Evolutionary conservation across 2,888 invertebrate species (phyloP).

Genomic region (Ectobius pallidus): DNA sequence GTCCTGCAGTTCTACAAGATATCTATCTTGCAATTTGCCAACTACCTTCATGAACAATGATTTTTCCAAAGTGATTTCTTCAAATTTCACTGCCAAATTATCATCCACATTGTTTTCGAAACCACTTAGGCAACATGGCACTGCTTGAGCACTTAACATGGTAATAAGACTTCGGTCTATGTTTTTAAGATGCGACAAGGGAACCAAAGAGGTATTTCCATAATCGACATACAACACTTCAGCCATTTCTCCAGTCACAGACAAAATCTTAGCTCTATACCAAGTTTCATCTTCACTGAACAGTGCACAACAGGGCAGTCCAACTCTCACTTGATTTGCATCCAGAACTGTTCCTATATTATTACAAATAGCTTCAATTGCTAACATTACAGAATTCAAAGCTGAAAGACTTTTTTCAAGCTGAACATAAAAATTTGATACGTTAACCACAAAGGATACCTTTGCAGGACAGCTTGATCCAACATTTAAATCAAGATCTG

Average conservation of each 20-base stretch:
- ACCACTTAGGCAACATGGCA: conserved; percentile 76
- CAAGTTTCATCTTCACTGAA: conserved; percentile 83
- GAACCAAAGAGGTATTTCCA: conserved; percentile 88
- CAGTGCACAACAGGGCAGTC: conserved; percentile 77
- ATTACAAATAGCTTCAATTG: conserved; percentile 66
- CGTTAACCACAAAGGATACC: conserved; percentile 72
- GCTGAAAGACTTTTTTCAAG: conserved; percentile 64
- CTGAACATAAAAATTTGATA: conserved; percentile 76
- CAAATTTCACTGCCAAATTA: conserved; percentile 66
- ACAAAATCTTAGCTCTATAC: conserved; percentile 84
- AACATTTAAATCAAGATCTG: neutral
- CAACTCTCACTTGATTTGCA: conserved; percentile 59
- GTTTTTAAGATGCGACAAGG: conserved; percentile 62
- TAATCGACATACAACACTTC: conserved; percentile 90
- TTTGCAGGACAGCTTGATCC: conserved; percentile 51
- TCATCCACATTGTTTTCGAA: conserved; percentile 56
- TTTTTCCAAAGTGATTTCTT: conserved; percentile 71
- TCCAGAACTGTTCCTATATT: conserved; percentile 54
- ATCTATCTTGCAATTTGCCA: conserved; percentile 60
- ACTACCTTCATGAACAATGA: conserved; percentile 64
- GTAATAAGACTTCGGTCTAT: conserved; percentile 69
- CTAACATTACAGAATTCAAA: conserved; percentile 70
- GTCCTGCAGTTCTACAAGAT: conserved; percentile 68
- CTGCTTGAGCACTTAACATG: conserved; percentile 72
- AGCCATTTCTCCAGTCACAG: conserved; percentile 62